Conservation (phyloP, 64 coral and sea anemone genomes). For the Astreopora myriophthalma region DNA sequence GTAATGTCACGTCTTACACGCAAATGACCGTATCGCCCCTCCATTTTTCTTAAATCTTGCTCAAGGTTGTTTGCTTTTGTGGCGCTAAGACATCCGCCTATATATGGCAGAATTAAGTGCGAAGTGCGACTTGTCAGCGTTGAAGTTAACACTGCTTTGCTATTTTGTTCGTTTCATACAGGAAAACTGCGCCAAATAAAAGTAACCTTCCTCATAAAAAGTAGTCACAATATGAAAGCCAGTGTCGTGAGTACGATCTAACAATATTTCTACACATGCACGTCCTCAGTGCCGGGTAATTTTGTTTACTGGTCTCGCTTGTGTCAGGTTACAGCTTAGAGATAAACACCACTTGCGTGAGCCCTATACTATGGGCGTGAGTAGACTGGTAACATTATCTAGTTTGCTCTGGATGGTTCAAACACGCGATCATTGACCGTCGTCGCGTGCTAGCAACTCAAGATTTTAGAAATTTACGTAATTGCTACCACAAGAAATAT, state of each 20-base stretch:
- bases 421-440: background rate
- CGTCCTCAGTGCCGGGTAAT: no score
- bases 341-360: background rate
- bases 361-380: background rate
- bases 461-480: no score
- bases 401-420: background rate
- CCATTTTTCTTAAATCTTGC: background rate
- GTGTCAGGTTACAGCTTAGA: no score
- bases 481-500: background rate
- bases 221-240: no score
- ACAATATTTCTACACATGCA: no score
- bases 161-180: no score
- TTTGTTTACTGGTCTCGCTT: no score
- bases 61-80: background rate
- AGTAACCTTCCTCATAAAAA: no score
- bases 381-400: background rate
- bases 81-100: background rate
- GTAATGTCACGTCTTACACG: background rate
- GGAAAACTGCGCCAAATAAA: no score
- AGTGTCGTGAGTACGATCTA: no score
- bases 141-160: no score
- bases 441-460: background rate
- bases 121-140: no score
- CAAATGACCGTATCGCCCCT: background rate
- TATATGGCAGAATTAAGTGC: background rate